A percentile compares a stretch with the other conserved stretches of the same genome.
These are phyloP conservation scores for Bradysia coprophila DNA, from an alignment of 1,140 invertebrate genomes.

Conservation along the genomic window DNA sequence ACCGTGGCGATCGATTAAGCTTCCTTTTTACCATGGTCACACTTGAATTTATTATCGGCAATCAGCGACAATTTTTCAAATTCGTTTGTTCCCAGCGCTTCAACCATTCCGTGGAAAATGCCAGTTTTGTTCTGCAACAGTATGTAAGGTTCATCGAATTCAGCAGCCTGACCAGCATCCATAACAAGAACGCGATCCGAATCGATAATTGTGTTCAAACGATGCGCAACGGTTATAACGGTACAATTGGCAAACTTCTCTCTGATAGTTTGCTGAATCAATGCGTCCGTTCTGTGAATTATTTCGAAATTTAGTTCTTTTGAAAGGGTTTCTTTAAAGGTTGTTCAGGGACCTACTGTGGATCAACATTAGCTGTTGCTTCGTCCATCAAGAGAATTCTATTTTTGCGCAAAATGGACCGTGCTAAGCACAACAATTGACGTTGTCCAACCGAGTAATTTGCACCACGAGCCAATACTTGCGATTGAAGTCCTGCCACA, in stretches of 20 bases:
- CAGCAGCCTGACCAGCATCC: conserved; percentile 29
- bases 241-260: conserved; percentile 31
- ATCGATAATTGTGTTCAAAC: conserved; percentile 62
- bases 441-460: conserved; percentile 52
- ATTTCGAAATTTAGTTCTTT: neutral
- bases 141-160: conserved; percentile 36
- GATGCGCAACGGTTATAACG: conserved; percentile 47
- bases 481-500: conserved; percentile 35
- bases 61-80: neutral
- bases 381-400: conserved; percentile 36
- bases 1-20: too few species aligned
- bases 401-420: conserved; percentile 42
- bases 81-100: conserved; percentile 7
- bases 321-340: neutral
- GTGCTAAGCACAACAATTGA: conserved; percentile 48
- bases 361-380: conserved; percentile 36
- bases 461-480: conserved; percentile 39
- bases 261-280: conserved; percentile 27
- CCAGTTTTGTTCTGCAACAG: conserved; percentile 26
- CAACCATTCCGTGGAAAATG: conserved; percentile 7
- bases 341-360: conserved; percentile 7
- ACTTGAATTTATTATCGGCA: conserved; percentile 1
- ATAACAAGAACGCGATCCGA: conserved; percentile 36
- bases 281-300: conserved; percentile 23
- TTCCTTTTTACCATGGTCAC: too few species aligned